These are phyloP conservation scores for Lutjanus campechanus DNA, from an alignment of 2,797 vertebrate genomes.

Conservation along the genomic window DNA sequence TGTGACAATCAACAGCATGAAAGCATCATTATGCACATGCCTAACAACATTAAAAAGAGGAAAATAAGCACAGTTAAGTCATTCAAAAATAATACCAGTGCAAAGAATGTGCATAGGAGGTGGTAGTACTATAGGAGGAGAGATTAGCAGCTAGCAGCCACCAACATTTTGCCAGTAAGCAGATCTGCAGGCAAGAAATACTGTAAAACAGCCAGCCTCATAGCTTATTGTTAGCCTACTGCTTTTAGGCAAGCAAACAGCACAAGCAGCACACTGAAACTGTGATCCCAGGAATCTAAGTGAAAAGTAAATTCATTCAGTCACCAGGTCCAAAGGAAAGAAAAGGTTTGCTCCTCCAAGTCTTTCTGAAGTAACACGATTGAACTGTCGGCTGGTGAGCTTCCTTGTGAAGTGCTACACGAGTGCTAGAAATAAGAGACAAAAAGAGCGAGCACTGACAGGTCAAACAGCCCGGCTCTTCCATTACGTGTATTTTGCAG, in stretches of 20 bases:
- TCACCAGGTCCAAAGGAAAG: background rate
- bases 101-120: background rate
- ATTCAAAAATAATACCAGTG: background rate
- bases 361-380: background rate
- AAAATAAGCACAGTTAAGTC: background rate
- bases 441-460: conserved; percentile 4
- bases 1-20: conserved; percentile 12
- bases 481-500: background rate
- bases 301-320: background rate
- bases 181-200: background rate
- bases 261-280: background rate
- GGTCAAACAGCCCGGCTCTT: background rate
- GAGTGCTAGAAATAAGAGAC: background rate
- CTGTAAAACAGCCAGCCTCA: background rate
- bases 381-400: conserved; percentile 5
- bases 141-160: conserved; percentile 2
- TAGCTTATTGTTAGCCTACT: background rate
- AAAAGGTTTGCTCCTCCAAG: background rate
- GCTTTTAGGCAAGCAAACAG: background rate
- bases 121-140: background rate
- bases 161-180: background rate
- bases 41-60: background rate
- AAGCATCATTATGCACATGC: background rate
- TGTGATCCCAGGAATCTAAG: background rate
- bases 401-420: conserved; percentile 4